Evolutionary conservation across 64 coral and sea anemone species (phyloP).

Genomic region (Anthopleura sola): DNA sequence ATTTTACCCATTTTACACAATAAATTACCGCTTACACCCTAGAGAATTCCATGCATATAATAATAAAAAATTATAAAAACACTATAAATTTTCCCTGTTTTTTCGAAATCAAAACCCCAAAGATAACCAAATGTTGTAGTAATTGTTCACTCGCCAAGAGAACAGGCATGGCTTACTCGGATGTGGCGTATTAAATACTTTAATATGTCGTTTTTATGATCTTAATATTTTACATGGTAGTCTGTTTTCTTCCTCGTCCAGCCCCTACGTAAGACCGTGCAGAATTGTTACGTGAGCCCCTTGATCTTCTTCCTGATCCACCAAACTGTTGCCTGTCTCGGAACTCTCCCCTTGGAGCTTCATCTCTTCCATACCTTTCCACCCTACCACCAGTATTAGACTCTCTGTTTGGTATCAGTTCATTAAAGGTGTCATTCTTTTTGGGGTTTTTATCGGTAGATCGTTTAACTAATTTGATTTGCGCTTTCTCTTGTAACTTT

Average conservation of each 20-base stretch:
- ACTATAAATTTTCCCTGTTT: background rate
- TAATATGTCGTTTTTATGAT: background rate
- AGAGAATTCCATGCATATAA: too few species aligned
- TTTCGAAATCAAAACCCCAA: background rate
- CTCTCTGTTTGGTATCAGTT: background rate
- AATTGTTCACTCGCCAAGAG: background rate
- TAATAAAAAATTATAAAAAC: too few species aligned
- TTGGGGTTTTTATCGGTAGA: background rate
- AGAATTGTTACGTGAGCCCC: background rate
- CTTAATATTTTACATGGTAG: background rate
- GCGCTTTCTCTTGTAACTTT: slow-evolving; percentile 29
- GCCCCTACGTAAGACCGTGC: background rate
- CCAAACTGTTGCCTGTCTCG: slow-evolving; percentile 9
- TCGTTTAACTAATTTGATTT: slow-evolving; percentile 28
- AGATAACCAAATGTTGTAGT: background rate
- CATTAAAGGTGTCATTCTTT: background rate
- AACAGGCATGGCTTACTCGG: background rate
- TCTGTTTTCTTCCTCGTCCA: slow-evolving; percentile 12
- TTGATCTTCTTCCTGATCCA: slow-evolving; percentile 11
- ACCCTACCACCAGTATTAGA: background rate
- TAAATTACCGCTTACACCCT: too few species aligned
- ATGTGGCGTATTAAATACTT: background rate
- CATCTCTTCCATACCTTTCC: background rate
- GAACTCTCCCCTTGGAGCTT: background rate
- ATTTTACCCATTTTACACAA: too few species aligned